Conservation (phyloP, 2,888 invertebrate species). For the Digitonthophagus gazella region DNA sequence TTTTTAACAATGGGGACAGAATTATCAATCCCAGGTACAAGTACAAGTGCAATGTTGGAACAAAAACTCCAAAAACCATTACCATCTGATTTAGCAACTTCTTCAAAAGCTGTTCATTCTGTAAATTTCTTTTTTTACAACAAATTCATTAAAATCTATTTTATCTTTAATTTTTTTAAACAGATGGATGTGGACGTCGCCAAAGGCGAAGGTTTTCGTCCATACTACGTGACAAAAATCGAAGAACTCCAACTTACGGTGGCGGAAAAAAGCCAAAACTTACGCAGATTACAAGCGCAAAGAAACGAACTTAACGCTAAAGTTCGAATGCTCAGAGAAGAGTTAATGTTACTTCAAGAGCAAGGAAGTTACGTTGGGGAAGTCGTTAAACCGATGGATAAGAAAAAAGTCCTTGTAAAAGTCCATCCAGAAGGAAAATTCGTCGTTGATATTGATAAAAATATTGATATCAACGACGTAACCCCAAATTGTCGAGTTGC, state of each 20-base stretch:
- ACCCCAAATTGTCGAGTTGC: conserved; percentile 98
- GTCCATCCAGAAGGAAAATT: conserved; percentile 99
- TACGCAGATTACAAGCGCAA: conserved; percentile 21
- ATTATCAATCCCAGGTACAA: neutral
- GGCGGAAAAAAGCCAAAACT: conserved; percentile 24
- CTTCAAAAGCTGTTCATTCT: neutral
- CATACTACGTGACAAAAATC: conserved; percentile 97
- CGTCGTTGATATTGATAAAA: conserved; percentile 98
- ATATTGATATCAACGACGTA: conserved; percentile 96
- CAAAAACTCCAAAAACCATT: neutral
- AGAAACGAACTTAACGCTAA: conserved; percentile 23
- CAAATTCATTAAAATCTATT: neutral
- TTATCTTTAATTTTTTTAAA: conserved; percentile 34
- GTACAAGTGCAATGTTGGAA: neutral
- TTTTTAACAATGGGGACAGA: conserved; percentile 2
- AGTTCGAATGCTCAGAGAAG: conserved; percentile 95
- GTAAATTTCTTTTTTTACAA: neutral
- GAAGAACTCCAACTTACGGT: conserved; percentile 77
- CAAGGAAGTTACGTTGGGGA: conserved; percentile 99
- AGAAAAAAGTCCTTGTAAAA: conserved; percentile 98
- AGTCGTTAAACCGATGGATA: conserved; percentile 99
- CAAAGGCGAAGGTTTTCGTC: conserved; percentile 87
- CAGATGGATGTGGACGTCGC: conserved; percentile 73
- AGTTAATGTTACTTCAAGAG: conserved; percentile 92
- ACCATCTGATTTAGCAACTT: neutral